These are phyloP conservation scores for Phoenicopterus ruber DNA, from an alignment of 2,113 vertebrate genomes.

Conservation along the genomic window DNA sequence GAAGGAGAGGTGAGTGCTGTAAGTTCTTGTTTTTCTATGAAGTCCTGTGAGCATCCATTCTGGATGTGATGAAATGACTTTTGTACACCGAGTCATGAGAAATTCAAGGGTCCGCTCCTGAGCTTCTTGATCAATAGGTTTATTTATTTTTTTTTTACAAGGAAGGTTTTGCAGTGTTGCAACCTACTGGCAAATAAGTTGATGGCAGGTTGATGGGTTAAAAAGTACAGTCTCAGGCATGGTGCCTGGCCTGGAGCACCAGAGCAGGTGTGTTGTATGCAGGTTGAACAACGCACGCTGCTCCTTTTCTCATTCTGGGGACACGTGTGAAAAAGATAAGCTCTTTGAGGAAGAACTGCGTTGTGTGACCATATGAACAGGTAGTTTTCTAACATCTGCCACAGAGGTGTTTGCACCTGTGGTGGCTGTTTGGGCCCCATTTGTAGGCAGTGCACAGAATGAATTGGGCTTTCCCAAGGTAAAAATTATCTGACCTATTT, in stretches of 20 bases:
- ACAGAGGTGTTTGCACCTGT: not conserved
- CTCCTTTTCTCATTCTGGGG: not conserved
- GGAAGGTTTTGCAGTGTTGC: not conserved
- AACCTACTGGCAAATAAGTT: not conserved
- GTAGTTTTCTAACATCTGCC: not conserved
- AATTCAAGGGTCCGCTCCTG: not conserved
- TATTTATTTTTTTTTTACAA: not conserved
- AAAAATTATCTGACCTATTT: not conserved
- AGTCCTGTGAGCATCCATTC: not conserved
- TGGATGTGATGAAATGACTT: not conserved
- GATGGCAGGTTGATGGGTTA: not conserved
- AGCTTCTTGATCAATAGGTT: not conserved
- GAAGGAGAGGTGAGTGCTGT: not conserved
- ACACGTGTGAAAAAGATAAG: not conserved
- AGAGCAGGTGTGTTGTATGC: not conserved
- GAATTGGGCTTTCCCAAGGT: not conserved
- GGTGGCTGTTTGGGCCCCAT: not conserved
- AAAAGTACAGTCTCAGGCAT: not conserved
- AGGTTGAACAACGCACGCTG: accelerated
- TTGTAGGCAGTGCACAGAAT: not conserved
- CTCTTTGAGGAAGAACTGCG: not conserved
- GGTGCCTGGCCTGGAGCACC: not conserved
- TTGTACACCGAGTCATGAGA: not conserved
- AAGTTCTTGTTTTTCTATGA: not conserved
- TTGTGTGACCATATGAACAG: too few relatives aligned